Evolutionary conservation across 2,113 vertebrate genomes (phyloP).

Genomic region (Malurus elegans): DNA sequence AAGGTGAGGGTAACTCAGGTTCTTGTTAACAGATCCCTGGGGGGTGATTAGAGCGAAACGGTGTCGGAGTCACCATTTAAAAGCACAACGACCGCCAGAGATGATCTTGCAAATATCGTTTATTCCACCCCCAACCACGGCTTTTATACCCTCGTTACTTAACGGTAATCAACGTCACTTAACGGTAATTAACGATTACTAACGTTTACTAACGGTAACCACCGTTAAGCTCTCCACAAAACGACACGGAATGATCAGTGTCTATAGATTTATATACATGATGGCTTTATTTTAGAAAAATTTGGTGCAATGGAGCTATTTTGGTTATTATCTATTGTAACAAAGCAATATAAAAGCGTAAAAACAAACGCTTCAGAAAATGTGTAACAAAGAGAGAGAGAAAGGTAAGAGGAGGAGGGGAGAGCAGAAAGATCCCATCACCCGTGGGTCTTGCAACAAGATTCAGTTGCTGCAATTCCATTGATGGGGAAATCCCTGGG

Average conservation of each 20-base stretch:
- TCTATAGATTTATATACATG: neutral
- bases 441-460: too few relatives aligned
- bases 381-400: neutral
- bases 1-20: neutral
- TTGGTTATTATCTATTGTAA: neutral
- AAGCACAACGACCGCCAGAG: too few relatives aligned
- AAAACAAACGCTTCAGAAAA: neutral
- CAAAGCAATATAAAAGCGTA: neutral
- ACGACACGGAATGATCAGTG: accelerated
- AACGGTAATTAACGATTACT: too few relatives aligned
- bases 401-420: neutral
- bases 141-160: too few relatives aligned
- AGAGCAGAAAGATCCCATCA: neutral
- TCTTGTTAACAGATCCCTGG: neutral
- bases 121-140: too few relatives aligned
- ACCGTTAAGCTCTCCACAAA: too few relatives aligned
- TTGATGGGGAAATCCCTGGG: neutral
- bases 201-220: too few relatives aligned
- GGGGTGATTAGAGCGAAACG: neutral
- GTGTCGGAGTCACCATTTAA: too few relatives aligned
- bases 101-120: too few relatives aligned
- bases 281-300: neutral
- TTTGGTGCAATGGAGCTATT: accelerated
- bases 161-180: too few relatives aligned
- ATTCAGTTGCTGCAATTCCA: neutral